Conservation (phyloP, 2,888 invertebrate genomes). For the Drosophila conformis region DNA sequence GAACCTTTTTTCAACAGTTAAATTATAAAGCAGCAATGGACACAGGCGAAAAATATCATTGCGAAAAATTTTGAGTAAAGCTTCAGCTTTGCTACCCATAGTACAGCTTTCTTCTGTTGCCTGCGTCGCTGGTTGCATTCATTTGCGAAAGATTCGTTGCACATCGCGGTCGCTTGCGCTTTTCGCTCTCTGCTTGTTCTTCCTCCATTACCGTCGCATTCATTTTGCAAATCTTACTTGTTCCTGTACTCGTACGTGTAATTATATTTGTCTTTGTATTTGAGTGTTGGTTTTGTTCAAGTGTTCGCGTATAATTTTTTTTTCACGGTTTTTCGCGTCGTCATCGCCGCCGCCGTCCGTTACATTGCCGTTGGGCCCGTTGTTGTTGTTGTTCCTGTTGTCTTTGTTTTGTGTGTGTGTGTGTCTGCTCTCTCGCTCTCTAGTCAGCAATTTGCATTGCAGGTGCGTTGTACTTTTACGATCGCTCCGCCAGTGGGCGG, state of each 20-base stretch:
- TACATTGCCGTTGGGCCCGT: slow-evolving; percentile 62
- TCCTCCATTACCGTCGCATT: slow-evolving; percentile 39
- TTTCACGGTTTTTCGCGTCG: slow-evolving; percentile 58
- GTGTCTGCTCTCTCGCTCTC: slow-evolving; percentile 3
- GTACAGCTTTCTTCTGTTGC: slow-evolving; percentile 70
- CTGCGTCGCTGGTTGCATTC: slow-evolving; percentile 59
- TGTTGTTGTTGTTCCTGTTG: slow-evolving; percentile 30
- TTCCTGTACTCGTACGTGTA: slow-evolving; percentile 40
- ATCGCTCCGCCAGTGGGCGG: slow-evolving; percentile 43
- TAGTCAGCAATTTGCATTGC: slow-evolving; percentile 41
- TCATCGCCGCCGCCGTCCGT: slow-evolving; percentile 50
- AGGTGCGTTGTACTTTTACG: slow-evolving; percentile 63
- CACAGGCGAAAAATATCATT: neutral
- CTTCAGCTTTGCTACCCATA: slow-evolving; percentile 5
- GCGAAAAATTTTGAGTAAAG: neutral
- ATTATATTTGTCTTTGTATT: slow-evolving; percentile 20
- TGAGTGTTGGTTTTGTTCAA: slow-evolving; percentile 22
- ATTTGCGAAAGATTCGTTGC: slow-evolving; percentile 79
- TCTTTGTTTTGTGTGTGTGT: slow-evolving; percentile 43
- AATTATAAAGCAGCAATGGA: neutral
- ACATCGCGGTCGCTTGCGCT: slow-evolving; percentile 70
- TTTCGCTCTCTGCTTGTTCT: slow-evolving; percentile 50
- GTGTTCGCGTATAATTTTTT: slow-evolving; percentile 52
- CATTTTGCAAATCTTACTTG: slow-evolving; percentile 41
- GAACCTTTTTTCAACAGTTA: neutral